These are phyloP conservation scores for Thamnophis elegans DNA, from an alignment of 2,797 vertebrate species.

Conservation along the genomic window DNA sequence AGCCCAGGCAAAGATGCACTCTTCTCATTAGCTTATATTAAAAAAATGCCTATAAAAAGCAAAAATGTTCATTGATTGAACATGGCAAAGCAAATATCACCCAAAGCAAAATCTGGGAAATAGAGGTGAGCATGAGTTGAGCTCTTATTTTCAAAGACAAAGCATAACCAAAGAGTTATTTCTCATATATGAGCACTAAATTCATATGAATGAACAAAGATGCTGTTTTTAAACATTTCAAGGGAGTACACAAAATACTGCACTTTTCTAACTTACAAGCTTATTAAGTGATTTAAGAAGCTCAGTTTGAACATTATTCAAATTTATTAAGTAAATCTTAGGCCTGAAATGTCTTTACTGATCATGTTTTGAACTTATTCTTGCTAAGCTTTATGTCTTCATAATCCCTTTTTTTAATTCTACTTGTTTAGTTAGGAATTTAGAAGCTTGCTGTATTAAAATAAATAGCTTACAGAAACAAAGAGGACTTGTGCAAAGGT, in stretches of 20 bases:
- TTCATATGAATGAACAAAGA: constrained; percentile 30
- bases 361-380: constrained; percentile 60
- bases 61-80: constrained; percentile 40
- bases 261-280: constrained; percentile 37
- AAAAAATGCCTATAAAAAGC: not conserved
- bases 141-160: constrained; percentile 41
- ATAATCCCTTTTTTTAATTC: constrained; percentile 67
- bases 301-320: constrained; percentile 48
- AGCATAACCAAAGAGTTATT: not conserved
- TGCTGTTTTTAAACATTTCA: constrained; percentile 31
- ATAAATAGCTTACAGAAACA: constrained; percentile 50
- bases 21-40: not conserved
- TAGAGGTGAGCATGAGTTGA: not conserved
- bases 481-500: constrained; percentile 50
- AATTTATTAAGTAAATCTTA: constrained; percentile 55
- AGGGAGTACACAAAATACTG: constrained; percentile 29
- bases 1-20: not conserved
- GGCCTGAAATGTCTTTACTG: constrained; percentile 51
- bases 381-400: constrained; percentile 55
- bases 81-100: constrained; percentile 14
- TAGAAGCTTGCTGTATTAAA: constrained; percentile 59
- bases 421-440: constrained; percentile 58
- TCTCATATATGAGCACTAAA: constrained; percentile 36
- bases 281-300: constrained; percentile 52
- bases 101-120: constrained; percentile 44